Base-by-base conservation (phyloP, 2,797 vertebrate species). In the Sphenopsis melanotis region DNA sequence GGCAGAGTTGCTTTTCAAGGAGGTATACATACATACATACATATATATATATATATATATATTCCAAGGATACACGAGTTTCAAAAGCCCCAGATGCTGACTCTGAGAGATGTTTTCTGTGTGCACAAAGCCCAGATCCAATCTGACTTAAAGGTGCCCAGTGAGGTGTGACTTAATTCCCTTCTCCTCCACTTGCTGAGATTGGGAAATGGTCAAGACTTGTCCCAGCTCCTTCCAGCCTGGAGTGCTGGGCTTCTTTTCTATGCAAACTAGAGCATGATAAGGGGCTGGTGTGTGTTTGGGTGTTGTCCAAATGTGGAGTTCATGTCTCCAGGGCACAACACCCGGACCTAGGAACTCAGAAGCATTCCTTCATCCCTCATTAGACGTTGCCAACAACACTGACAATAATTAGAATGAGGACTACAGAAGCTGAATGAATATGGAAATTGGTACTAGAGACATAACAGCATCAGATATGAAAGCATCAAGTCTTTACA, bases 371-470 rank as follows among this genome's bases (percentile, higher is more conserved):
- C 78, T 90, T 71, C 2, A 0, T 29, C 41, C 59, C 57, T 84
- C 21, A 6, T 94, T 85, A 94, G 70, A 32, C 5, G 2, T 32
- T 76, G 65, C 70, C 80, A 88, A 41, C 79, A 90, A 24, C 53
- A 12, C 75, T 82, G 87, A 36, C 46, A 78, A 55, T 90, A 72
- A 93, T 83, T 66, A 83, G 74, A 75, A 78, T 37, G 75, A 65
- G 70, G 19, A n/a, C 89, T 74, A n/a, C 13, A 75, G 88, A 84
- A 93, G 68, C 44, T 93, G 55, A 94, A 92, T 94, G 84, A 94
- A 64, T 84, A 75, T 68, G 89, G 83, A 91, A 87, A 80, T 83
- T 64, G 49, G 53, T 66, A 22, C 89, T 84, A 24, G 70, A 88
- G 53, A 71, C 80, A 53, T 82, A 84, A 93, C 52, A 26, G 22